Evolutionary conservation across 1,140 invertebrate species (phyloP).

Genomic region (Penaeus vannamei): DNA sequence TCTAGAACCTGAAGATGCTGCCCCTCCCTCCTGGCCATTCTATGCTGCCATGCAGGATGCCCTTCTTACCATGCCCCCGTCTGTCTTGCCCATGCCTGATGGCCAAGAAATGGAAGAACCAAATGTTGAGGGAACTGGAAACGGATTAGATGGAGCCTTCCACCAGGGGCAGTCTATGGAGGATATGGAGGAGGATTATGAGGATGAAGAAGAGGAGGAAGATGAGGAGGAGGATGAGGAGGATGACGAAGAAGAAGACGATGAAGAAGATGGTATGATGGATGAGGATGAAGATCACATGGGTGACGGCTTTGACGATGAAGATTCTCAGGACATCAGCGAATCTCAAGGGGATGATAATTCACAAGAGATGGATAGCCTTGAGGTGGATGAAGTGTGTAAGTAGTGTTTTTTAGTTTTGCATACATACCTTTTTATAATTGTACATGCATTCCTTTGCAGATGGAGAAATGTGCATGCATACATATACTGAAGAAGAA

Average conservation of each 20-base stretch:
- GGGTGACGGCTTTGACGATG: conserved; percentile 27
- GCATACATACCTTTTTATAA: not conserved
- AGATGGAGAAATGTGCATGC: not conserved
- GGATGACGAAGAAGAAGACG: conserved; percentile 46
- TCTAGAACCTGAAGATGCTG: conserved; percentile 59
- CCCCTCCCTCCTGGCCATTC: conserved; percentile 61
- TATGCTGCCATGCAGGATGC: conserved; percentile 59
- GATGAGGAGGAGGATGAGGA: conserved; percentile 43
- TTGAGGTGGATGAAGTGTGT: conserved; percentile 52
- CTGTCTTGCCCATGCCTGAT: conserved; percentile 46
- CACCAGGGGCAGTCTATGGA: conserved; percentile 23
- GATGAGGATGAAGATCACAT: conserved; percentile 37
- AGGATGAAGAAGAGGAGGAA: conserved; percentile 46
- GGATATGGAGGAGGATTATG: conserved; percentile 44
- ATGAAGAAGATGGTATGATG: conserved; percentile 40
- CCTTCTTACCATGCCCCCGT: conserved; percentile 56
- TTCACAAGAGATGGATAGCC: conserved; percentile 37
- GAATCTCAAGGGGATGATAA: conserved; percentile 44
- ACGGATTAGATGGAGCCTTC: conserved; percentile 20
- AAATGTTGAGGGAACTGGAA: conserved; percentile 33
- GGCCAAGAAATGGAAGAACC: conserved; percentile 44
- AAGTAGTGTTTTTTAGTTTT: conserved; percentile 4
- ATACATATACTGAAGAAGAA: too few species aligned
- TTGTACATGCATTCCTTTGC: not conserved
- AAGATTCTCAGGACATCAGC: conserved; percentile 49